phyloP scores from a whole-genome alignment of 2,888 invertebrate genomes.

The Conus canariensis region DNA sequence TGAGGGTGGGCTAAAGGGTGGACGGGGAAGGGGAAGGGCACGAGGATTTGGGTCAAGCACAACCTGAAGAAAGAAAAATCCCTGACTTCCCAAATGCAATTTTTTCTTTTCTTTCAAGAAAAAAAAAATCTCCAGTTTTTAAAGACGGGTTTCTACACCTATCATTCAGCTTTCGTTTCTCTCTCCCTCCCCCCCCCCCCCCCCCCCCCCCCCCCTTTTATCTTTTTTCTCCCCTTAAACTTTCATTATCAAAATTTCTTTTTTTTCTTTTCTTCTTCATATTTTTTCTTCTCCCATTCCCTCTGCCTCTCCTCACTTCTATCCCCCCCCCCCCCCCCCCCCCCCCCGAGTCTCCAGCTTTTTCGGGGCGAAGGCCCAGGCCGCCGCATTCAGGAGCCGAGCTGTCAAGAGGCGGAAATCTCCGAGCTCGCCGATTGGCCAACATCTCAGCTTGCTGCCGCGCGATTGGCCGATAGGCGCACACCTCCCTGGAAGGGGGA shows the following conservation, averaged over 20 bases:
- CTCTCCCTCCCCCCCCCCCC: background rate
- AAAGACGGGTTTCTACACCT: too few species aligned
- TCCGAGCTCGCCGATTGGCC: slow-evolving; percentile 40
- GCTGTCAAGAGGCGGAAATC: slow-evolving; percentile 16
- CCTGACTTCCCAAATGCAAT: too few species aligned
- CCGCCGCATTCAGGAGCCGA: background rate
- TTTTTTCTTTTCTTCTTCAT: too few species aligned
- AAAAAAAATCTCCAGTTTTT: too few species aligned
- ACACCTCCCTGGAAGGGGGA: background rate
- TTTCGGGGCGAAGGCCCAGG: background rate
- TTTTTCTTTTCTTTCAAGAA: background rate
- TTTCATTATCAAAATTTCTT: too few species aligned
- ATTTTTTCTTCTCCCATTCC: background rate
- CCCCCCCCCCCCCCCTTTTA: background rate
- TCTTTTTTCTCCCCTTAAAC: too few species aligned
- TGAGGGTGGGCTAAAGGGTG: background rate
- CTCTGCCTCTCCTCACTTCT: background rate
- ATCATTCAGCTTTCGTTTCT: too few species aligned
- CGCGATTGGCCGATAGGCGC: slow-evolving; percentile 28
- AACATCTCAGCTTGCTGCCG: slow-evolving; percentile 37
- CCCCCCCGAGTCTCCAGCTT: background rate
- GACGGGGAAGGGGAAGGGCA: background rate
- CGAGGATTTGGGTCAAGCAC: too few species aligned
- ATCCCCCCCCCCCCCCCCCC: background rate
- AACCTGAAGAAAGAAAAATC: too few species aligned